Evolutionary conservation across 2,888 invertebrate genomes (phyloP), one percentile per base, ranked within the genome.

Genomic region (Ochropacha duplaris): DNA sequence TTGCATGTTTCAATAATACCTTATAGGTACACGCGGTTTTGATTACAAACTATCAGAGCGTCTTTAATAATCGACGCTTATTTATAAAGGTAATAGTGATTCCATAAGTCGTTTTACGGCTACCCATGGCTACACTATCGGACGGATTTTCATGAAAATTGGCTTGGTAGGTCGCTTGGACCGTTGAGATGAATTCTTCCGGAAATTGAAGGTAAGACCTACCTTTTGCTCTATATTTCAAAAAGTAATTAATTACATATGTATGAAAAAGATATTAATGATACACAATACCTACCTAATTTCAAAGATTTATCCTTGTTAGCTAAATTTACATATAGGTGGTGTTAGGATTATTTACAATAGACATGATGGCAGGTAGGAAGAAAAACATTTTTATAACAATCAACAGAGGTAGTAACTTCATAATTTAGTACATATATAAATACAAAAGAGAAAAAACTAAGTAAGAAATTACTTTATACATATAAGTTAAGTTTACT

Each of bases 231-330:
- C 5, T 16, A 39, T 39, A 39, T 39, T 16, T 11, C 9, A 31
- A 16, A 26, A 65, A 65, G 60, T 58, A 62, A 58, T 59, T 54
- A 51, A 39, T 57, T 62, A 57, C 50, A 49, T 52, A 59, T 59
- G 66, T 60, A 67, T n/a, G 5, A 65, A 67, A 56, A 67, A 24
- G 67, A 44, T 44, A 44, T 44, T 6, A 65, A 69, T 68, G 71
- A 69, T 57, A 59, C 59, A 61, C 65, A 60, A 71, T 72, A 83
- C 85, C 81, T 81, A 85, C 85, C 84, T 72, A 79, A 65, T 76
- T 84, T 85, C 62, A 78, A 73, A 76, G 78, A 69, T 77, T 80
- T 85, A 58, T 85, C 85, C 85, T 85, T 85, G 85, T 78, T 79
- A 74, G 85, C 85, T 85, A 83, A 64, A 81, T 78, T 78, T 75